A percentile compares a stretch with the other conserved stretches of the same genome.
Conservation (phyloP, 2,113 vertebrate species). For the Microcebus ravelobensis region DNA sequence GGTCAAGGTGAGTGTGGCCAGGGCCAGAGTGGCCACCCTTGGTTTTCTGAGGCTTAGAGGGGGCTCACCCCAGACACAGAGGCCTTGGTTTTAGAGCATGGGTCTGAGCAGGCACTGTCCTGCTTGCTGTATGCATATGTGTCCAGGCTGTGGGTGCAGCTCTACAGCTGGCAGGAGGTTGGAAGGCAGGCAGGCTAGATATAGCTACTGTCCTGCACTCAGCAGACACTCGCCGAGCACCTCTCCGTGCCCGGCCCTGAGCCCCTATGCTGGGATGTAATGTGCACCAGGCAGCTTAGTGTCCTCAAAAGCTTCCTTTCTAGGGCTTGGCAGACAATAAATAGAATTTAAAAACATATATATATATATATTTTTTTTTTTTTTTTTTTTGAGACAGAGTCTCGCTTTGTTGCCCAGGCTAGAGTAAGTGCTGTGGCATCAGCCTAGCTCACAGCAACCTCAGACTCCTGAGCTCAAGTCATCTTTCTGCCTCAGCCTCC, state of each 20-base stretch:
- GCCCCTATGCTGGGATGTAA: background rate
- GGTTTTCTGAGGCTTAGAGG: background rate
- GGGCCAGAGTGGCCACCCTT: background rate
- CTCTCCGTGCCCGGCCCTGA: background rate
- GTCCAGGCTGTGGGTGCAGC: background rate
- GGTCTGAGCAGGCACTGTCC: background rate
- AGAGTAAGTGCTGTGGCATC: too few relatives aligned
- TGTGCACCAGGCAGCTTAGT: background rate
- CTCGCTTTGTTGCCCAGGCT: too few relatives aligned
- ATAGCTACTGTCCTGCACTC: background rate
- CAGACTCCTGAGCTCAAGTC: too few relatives aligned
- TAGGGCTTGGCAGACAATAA: background rate
- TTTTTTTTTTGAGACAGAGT: too few relatives aligned
- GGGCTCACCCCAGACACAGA: background rate
- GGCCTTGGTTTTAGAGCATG: background rate
- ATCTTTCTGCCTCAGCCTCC: too few relatives aligned
- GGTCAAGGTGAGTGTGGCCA: slow-evolving; percentile 88
- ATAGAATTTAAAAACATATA: background rate
- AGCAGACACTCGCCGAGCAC: background rate
- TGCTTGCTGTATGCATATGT: background rate
- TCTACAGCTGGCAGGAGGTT: accelerated
- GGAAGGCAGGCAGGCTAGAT: background rate
- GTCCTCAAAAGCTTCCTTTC: background rate
- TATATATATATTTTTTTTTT: too few relatives aligned
- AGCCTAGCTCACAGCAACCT: too few relatives aligned